Evolutionary conservation across 1,140 invertebrate genomes (phyloP), one percentile per base, ranked within the genome.

Genomic region (Drosophila repletoides): DNA sequence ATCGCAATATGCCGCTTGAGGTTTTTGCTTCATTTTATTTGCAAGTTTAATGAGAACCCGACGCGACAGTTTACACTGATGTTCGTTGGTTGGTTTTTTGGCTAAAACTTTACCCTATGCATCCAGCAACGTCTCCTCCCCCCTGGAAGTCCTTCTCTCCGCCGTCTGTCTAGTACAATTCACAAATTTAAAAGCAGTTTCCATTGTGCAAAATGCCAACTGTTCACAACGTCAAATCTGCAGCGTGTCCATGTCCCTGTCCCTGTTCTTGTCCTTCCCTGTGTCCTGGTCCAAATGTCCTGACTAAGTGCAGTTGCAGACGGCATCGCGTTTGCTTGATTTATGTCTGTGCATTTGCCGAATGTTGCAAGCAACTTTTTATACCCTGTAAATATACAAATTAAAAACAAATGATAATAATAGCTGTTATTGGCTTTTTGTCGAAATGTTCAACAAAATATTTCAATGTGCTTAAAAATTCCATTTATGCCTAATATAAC

Each of bases 41-140:
- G 61, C 41, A 68, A 79, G 58, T 75, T 84, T 75, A 84, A 86
- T 84, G 71, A 86, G 61, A 86, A 60, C 31, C 31, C 59, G 28
- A 63, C 49, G 61, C 33, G 43, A 45, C 52, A 68, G 46, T 53
- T 79, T 86, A 79, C 79, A 86, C 80, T 83, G 80, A 72, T 65
- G 80, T 61, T 84, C 70, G 80, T 83, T 84, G 68, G 65, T 77
- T n/a, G n/a, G n/a, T 77, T 68, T 66, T 56, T 41, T 31, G 55
- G 41, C 53, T 56, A 70, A 80, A 80, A 72, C 68, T 69, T 80
- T 80, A 29, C 33, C 56, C 29, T 51, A 31, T 41, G 53, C 38
- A 19, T 26, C 17, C 7, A 4, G 7, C 41, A 0, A 26, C 28
- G 28, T 31, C 21, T 10, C 26, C 24, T 5, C 21, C 9, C 56